A percentile compares a stretch with the other conserved stretches of the same genome.
These are phyloP conservation scores for Belonocnema kinseyi DNA, from an alignment of 1,140 invertebrate species.

Conservation along the genomic window DNA sequence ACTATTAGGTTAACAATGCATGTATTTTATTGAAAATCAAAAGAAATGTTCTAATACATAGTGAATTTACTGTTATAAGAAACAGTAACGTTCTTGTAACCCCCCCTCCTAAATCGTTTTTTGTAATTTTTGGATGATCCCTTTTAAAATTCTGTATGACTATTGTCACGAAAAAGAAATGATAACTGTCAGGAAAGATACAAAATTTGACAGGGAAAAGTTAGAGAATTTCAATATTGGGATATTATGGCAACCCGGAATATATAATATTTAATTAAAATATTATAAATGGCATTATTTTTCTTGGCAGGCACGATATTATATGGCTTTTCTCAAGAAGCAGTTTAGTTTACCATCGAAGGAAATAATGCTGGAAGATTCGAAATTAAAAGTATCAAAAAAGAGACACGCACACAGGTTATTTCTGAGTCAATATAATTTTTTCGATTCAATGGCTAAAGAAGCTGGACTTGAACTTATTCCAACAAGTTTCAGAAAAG, in stretches of 20 bases:
- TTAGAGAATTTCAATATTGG: too few relatives aligned
- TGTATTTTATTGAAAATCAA: too few relatives aligned
- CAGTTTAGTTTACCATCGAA: slow-evolving; percentile 73
- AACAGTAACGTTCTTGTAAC: too few relatives aligned
- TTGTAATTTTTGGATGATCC: too few relatives aligned
- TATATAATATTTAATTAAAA: slow-evolving; percentile 30
- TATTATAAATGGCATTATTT: slow-evolving; percentile 34
- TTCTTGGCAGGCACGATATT: slow-evolving; percentile 75
- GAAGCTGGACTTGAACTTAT: slow-evolving; percentile 55
- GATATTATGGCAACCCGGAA: background rate
- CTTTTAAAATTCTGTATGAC: too few relatives aligned
- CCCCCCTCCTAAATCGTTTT: too few relatives aligned
- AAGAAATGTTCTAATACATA: too few relatives aligned
- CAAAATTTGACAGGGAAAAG: too few relatives aligned
- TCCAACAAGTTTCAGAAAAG: slow-evolving; percentile 60
- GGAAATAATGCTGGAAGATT: slow-evolving; percentile 61
- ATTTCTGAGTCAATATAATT: slow-evolving; percentile 61
- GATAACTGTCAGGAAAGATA: too few relatives aligned
- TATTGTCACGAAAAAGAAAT: too few relatives aligned
- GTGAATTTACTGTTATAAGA: too few relatives aligned
- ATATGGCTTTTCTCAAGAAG: slow-evolving; percentile 76
- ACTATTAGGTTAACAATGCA: too few relatives aligned
- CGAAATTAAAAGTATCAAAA: slow-evolving; percentile 42
- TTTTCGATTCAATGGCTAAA: slow-evolving; percentile 62
- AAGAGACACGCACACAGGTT: slow-evolving; percentile 65